Percentiles rank a stretch among this genome's conserved stretches.
phyloP scores from a whole-genome alignment of 2,888 invertebrate species.

The Horisme vitalbata region DNA sequence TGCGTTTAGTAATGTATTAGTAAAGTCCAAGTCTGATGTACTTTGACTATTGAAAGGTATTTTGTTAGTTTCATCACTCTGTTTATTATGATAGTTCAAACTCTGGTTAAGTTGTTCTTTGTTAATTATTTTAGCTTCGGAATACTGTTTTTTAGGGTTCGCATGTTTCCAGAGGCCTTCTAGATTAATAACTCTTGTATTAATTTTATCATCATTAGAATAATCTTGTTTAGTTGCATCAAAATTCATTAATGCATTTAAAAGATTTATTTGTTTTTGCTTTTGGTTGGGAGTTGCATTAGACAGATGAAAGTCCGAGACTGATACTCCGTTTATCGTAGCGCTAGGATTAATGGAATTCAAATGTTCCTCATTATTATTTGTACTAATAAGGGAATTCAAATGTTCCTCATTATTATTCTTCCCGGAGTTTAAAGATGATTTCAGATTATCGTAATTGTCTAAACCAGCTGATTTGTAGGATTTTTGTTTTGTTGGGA shows the following conservation, averaged over 20 bases:
- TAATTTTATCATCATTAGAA: neutral
- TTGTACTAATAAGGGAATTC: neutral
- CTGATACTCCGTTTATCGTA: neutral
- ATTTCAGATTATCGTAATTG: constrained; percentile 20
- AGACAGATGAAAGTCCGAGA: no score
- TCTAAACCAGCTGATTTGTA: constrained; percentile 4
- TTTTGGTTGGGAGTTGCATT: no score
- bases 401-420: constrained; percentile 9
- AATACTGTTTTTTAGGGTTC: constrained; percentile 2
- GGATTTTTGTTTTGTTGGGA: constrained; percentile 3
- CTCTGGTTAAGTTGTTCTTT: neutral
- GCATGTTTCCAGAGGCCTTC: neutral
- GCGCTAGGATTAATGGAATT: constrained; percentile 2
- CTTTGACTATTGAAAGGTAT: neutral
- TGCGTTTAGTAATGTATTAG: neutral
- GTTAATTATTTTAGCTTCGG: neutral
- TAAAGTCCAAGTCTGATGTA: neutral
- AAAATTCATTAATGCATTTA: neutral
- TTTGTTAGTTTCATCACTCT: neutral
- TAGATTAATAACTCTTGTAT: neutral
- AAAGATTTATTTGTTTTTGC: neutral
- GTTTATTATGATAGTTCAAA: neutral
- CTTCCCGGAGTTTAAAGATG: constrained; percentile 16
- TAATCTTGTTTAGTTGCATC: neutral
- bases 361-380: constrained; percentile 8